Evolutionary conservation across 2,888 invertebrate species (phyloP).

Genomic region (Argyresthia albistria): DNA sequence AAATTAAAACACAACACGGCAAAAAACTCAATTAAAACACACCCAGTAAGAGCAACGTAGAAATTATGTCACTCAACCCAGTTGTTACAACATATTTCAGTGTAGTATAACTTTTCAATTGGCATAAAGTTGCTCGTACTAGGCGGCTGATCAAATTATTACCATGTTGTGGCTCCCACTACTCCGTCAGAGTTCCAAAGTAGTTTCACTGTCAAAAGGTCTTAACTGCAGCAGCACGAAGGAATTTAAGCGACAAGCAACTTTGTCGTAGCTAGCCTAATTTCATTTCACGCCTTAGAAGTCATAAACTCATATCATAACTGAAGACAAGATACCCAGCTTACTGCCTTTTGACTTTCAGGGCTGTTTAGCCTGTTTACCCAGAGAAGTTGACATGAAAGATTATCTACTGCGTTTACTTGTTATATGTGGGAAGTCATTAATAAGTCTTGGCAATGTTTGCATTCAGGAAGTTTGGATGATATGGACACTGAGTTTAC

Average conservation of each 20-base stretch:
- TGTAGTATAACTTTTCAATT: slow-evolving; percentile 58
- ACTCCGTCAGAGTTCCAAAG: slow-evolving; percentile 31
- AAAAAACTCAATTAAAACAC: slow-evolving; percentile 21
- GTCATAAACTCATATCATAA: too few species aligned
- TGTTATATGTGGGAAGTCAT: slow-evolving; percentile 40
- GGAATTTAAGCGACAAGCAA: slow-evolving; percentile 13
- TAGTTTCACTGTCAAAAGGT: slow-evolving; percentile 22
- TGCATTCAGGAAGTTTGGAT: slow-evolving; percentile 35
- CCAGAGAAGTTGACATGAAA: slow-evolving; percentile 49
- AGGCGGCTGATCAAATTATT: slow-evolving; percentile 66
- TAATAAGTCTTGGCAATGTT: slow-evolving; percentile 63
- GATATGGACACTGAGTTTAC: slow-evolving; percentile 42
- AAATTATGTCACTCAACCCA: slow-evolving; percentile 25
- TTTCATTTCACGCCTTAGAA: not conserved
- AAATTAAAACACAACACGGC: not conserved
- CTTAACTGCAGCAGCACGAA: slow-evolving; percentile 17
- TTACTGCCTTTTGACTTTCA: slow-evolving; percentile 6
- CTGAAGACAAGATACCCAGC: not conserved
- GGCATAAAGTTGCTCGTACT: slow-evolving; percentile 48
- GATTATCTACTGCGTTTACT: slow-evolving; percentile 36
- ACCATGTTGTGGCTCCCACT: slow-evolving; percentile 51
- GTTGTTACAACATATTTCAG: slow-evolving; percentile 39
- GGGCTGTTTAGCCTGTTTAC: slow-evolving; percentile 22
- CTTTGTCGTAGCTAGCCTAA: slow-evolving; percentile 10
- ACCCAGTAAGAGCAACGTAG: slow-evolving; percentile 14